These are phyloP conservation scores for Caranx melampygus DNA, from an alignment of 2,113 vertebrate genomes.

Conservation along the genomic window DNA sequence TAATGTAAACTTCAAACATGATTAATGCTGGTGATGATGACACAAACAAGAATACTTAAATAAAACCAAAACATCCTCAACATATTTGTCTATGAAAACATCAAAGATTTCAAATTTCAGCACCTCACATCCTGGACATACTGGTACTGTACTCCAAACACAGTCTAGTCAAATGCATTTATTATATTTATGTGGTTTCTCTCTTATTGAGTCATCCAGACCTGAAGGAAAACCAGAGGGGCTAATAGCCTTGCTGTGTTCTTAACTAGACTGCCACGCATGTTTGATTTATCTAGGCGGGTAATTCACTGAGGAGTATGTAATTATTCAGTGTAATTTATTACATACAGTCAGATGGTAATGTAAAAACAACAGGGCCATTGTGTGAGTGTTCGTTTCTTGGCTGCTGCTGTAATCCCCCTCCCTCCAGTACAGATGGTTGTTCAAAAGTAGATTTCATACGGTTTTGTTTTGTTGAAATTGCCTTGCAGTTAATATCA, in stretches of 20 bases:
- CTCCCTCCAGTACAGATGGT: conserved; percentile 4
- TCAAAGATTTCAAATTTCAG: not conserved
- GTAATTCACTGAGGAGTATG: not conserved
- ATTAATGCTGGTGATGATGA: not conserved
- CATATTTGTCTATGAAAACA: not conserved
- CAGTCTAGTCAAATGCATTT: not conserved
- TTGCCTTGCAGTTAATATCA: conserved; percentile 16
- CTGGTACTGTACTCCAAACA: too few species aligned
- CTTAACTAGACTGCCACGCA: not conserved
- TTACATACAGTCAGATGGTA: not conserved
- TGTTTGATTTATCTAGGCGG: not conserved
- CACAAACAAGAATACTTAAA: not conserved
- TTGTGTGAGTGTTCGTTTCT: conserved; percentile 5
- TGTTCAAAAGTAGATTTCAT: conserved; percentile 25
- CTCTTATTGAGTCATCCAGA: not conserved
- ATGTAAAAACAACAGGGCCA: not conserved
- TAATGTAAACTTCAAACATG: not conserved
- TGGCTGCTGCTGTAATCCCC: not conserved
- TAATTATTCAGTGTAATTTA: not conserved
- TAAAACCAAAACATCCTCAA: not conserved
- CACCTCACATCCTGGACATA: not conserved
- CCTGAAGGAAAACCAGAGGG: not conserved
- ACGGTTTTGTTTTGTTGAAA: conserved; percentile 13
- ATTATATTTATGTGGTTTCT: not conserved
- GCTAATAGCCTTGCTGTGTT: not conserved